Base-by-base conservation (phyloP, 2,113 vertebrate genomes). In the Brachyhypopomus gauderio region DNA sequence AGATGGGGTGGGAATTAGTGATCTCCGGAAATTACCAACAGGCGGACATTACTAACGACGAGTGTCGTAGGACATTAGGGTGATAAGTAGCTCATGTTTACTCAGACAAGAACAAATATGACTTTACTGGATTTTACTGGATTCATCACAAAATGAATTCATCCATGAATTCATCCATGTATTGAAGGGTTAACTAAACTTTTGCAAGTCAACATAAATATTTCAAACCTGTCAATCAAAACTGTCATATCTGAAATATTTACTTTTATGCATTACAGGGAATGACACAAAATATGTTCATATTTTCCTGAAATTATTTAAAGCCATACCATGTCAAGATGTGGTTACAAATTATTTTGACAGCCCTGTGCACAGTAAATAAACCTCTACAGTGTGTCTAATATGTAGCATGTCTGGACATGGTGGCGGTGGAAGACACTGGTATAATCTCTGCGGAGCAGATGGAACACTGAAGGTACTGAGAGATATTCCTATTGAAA, bases 21-120 rank as follows among this genome's bases (percentile, higher is more conserved):
- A 63, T n/a, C 23, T 62, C 14, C 25, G 20, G 19, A 84, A 76
- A 48, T 74, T 9, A n/a, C 77, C 71, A 67, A 67, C 71, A 84
- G 74, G 78, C 66, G 80, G 79, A 73, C 73, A 84, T 66, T 79
- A 86, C 8, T 45, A 70, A 52, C 9, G 41, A 41, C 41, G 9
- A 2, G 12, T 14, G 45, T 60, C 25, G 52, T 45, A 56, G 78
- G 36, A 38, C 59, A 71, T 45, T 60, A 45, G 34, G 67, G 27
- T 72, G 58, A 55, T 64, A 80, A 27, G 16, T n/a, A 52, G 77
- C 52, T 41, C 62, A 79, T 74, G 27, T 64, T 56, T 66, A 58
- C 58, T 27, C 19, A 30, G 56, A 55, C 27, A 72, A 17, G 12
- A 14, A 30, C 30, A 60, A 60, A 63, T 38, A 59, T 56, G 41